Evolutionary conservation across 2,888 invertebrate species (phyloP).

Genomic region (Callosobruchus maculatus): DNA sequence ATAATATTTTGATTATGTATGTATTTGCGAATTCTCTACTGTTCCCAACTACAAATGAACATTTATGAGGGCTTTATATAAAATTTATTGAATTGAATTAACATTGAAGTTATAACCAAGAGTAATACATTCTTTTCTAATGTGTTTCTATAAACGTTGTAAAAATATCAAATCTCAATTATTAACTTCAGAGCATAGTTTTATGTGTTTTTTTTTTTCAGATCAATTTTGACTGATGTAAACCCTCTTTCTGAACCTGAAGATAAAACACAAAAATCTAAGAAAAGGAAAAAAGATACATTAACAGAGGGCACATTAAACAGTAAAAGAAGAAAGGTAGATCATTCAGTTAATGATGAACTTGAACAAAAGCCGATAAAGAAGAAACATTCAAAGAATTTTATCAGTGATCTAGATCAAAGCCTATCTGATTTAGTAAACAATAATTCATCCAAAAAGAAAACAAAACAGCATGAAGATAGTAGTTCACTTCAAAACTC

Average conservation of each 20-base stretch:
- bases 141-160: too few species aligned
- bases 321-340: neutral
- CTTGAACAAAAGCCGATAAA: neutral
- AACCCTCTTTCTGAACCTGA: neutral
- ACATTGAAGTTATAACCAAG: too few species aligned
- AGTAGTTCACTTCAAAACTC: neutral
- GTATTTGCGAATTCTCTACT: too few species aligned
- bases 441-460: neutral
- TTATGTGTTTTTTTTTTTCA: neutral
- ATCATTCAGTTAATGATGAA: neutral
- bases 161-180: too few species aligned
- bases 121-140: too few species aligned
- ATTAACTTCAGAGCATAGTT: too few species aligned
- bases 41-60: too few species aligned
- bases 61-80: too few species aligned
- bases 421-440: neutral
- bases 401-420: neutral
- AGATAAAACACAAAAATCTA: neutral
- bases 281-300: constrained; percentile 2
- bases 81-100: too few species aligned
- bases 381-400: neutral
- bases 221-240: neutral
- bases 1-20: too few species aligned
- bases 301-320: neutral
- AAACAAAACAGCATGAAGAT: neutral